Evolutionary conservation across 2,888 invertebrate genomes (phyloP).

Genomic region (Himalopsyche tibetana): DNA sequence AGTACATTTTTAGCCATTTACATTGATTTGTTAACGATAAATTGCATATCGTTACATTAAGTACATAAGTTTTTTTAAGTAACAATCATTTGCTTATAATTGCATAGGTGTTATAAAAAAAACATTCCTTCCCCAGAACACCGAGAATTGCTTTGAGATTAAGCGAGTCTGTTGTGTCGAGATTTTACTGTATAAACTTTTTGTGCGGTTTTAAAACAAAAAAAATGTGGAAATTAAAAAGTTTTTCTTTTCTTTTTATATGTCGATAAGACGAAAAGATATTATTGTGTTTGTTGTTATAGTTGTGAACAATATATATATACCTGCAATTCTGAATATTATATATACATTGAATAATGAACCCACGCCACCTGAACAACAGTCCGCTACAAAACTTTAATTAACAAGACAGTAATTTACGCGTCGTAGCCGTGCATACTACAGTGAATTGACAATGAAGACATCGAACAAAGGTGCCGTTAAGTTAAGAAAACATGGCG

Average conservation of each 20-base stretch:
- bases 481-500: constrained; percentile 39
- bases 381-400: background rate
- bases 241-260: background rate
- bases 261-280: background rate
- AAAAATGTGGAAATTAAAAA: background rate
- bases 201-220: background rate
- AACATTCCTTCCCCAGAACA: too few relatives aligned
- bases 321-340: too few relatives aligned
- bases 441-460: constrained; percentile 24
- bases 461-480: constrained; percentile 32
- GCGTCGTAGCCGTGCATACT: constrained; percentile 31
- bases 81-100: too few relatives aligned
- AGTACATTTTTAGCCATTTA: too few relatives aligned
- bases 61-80: too few relatives aligned
- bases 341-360: too few relatives aligned
- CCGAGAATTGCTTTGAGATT: too few relatives aligned
- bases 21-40: too few relatives aligned
- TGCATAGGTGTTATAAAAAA: too few relatives aligned
- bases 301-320: background rate
- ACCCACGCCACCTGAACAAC: constrained; percentile 27
- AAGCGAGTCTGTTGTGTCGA: too few relatives aligned
- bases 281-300: background rate
- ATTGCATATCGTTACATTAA: too few relatives aligned
- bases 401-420: constrained; percentile 4
- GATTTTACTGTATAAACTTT: too few relatives aligned